A percentile compares a stretch with the other conserved stretches of the same genome.
Conservation (phyloP, 1,140 invertebrate genomes). For the Papilio xuthus region DNA sequence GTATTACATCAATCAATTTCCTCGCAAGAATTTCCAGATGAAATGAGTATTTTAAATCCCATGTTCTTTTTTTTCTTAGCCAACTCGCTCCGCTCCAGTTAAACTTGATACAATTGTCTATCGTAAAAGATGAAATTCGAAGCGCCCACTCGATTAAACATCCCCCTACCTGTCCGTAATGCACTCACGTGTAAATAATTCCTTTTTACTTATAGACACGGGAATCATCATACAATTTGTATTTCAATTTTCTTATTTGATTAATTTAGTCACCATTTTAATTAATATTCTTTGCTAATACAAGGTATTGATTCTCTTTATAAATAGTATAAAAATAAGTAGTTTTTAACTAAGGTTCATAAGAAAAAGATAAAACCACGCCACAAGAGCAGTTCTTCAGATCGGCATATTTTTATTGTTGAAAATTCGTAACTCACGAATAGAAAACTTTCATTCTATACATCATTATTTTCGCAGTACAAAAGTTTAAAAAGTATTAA, state of each 20-base stretch:
- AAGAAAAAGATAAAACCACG: not conserved
- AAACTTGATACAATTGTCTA: conserved; percentile 11
- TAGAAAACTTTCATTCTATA: not conserved
- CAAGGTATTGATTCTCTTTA: no score
- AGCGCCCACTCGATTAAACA: conserved; percentile 10
- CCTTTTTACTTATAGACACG: not conserved
- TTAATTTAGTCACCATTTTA: not conserved
- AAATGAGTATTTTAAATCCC: not conserved
- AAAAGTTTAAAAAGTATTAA: not conserved
- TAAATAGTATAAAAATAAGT: no score
- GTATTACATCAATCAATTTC: no score
- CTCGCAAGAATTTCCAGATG: not conserved
- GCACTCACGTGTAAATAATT: not conserved
- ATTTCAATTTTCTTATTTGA: not conserved
- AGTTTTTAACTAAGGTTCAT: no score
- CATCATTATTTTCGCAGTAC: not conserved
- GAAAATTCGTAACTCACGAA: not conserved
- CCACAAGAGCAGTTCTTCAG: no score
- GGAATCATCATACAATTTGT: not conserved
- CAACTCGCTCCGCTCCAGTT: not conserved
- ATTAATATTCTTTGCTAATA: no score
- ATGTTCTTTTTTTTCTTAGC: not conserved
- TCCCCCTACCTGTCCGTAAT: not conserved
- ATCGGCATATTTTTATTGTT: no score
- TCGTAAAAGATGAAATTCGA: conserved; percentile 17